Evolutionary conservation across 2,888 invertebrate genomes (phyloP), one percentile per base, ranked within the genome.

Genomic region (Drosophila cracens): DNA sequence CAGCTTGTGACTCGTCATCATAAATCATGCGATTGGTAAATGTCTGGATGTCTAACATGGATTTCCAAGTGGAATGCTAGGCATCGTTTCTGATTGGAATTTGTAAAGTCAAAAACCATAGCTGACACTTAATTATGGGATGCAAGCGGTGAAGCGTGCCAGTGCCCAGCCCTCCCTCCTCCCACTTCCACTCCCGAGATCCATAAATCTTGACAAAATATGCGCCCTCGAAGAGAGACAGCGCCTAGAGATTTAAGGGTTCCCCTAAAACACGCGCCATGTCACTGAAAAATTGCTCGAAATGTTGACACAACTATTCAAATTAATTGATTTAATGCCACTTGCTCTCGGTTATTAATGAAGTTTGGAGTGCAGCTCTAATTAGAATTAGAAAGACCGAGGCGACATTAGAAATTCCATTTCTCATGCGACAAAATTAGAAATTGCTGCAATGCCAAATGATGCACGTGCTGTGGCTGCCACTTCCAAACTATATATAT

Each of bases 91-190:
- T 79, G 90, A 87, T 87, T 84, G 87, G 90, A 90, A 85, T 85
- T 88, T 85, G 85, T 90, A 78, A 89, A 87, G 87, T 87, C 90
- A 89, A 80, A 78, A 78, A 74, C 74, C 89, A 76, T 79, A 76
- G 87, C 80, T 90, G 92, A 90, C 91, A 90, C 86, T 83, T 89
- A 85, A 91, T 91, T 90, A 91, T 87, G 73, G 74, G 72, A 61
- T 76, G 82, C 82, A 79, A 43, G 79, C 82, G 74, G 66, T 69
- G 83, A 81, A 86, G 89, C 90, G 81, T 88, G 89, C 74, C 77
- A 69, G 40, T 51, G 51, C 51, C 29, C 29, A 11, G 27, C 10
- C 4, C 49, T 49, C 56, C 51, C n/a, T 10, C n/a, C 40, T 1
- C 31, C 43, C 43, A n/a, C 54, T 21, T 33, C 34, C 57, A n/a